A percentile compares a stretch with the other conserved stretches of the same genome.
These are phyloP conservation scores for Melozone crissalis DNA, from an alignment of 2,113 vertebrate genomes.

Conservation along the genomic window DNA sequence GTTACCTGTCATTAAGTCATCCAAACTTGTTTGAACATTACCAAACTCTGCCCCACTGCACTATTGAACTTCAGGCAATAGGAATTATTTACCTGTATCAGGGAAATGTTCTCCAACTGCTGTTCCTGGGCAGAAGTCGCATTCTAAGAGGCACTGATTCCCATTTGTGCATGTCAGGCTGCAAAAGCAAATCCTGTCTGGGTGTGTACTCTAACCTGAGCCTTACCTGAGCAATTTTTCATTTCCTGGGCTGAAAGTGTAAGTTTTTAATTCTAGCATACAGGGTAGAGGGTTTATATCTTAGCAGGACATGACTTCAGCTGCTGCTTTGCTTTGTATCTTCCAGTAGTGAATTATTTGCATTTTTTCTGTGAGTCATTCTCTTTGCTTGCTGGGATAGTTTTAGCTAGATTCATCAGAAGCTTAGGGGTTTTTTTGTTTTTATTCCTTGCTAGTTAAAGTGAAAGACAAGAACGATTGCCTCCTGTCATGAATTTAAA, in stretches of 20 bases:
- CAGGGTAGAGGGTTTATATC: neutral
- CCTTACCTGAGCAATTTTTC: neutral
- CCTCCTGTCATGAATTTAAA: neutral
- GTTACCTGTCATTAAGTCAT: neutral
- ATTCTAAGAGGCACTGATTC: neutral
- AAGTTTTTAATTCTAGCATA: neutral
- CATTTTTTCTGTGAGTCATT: neutral
- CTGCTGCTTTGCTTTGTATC: neutral
- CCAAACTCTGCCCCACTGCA: neutral
- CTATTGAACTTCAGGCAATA: neutral
- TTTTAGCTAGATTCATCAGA: neutral
- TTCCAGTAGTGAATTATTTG: neutral
- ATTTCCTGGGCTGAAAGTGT: neutral
- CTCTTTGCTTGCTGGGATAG: neutral
- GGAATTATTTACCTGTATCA: neutral
- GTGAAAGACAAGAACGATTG: neutral
- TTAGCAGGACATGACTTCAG: neutral
- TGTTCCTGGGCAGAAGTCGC: neutral
- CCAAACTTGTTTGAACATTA: neutral
- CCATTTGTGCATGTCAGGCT: neutral
- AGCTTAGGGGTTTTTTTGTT: neutral
- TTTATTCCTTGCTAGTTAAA: neutral
- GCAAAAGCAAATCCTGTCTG: neutral
- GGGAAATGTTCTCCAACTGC: neutral
- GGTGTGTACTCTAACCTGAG: neutral